Base-by-base conservation (phyloP, 2,888 invertebrate genomes). In the Helleia helle region DNA sequence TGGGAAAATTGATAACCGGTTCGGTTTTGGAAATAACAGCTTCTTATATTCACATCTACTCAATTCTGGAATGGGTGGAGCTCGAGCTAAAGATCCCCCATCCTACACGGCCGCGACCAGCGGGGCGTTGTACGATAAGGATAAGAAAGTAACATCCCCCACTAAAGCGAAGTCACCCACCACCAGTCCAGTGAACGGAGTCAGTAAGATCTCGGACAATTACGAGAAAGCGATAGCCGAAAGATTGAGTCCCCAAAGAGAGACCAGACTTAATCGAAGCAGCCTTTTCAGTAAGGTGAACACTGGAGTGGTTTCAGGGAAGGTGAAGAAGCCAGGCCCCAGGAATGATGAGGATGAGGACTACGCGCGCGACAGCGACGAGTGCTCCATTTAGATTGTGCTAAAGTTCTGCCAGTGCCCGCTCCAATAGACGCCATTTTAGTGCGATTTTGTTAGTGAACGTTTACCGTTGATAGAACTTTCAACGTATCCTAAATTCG, bases 321-420 rank as follows among this genome's bases (percentile, higher is more conserved):
- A 74, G 48, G 68, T 71, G 40, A 71, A 67, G 54, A 70, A 68
- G 55, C 67, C 47, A 5, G 12, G 28, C 4, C 34, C 18, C 2
- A 31, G 59, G 15, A 74, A 74, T 25, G 83, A 83, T 7, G 86
- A 86, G 3, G 85, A 86, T 45, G 86, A 84, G 1, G 86, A 86
- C 49, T 86, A 86, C 62, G 86, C 86, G 27, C 69, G 84, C 9
- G 88, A 88, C 58, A 88, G 88, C 57, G 88, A 89, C 62, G 89
- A 89, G 62, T 88, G 88, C 65, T 89, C 88, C 65, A 88, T 89
- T 74, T 89, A 80, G 71, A 62, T 40, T 47, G 40, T 51, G 45
- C 48, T 47, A 40, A 38, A 48, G 49, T 54, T 56, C 53, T 54
- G 54, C 55, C 43, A 44, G 50, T 60, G 58, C 54, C 50, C 50